Base-by-base conservation (phyloP, 2,797 vertebrate genomes). In the Alcedo quadribrachys region DNA sequence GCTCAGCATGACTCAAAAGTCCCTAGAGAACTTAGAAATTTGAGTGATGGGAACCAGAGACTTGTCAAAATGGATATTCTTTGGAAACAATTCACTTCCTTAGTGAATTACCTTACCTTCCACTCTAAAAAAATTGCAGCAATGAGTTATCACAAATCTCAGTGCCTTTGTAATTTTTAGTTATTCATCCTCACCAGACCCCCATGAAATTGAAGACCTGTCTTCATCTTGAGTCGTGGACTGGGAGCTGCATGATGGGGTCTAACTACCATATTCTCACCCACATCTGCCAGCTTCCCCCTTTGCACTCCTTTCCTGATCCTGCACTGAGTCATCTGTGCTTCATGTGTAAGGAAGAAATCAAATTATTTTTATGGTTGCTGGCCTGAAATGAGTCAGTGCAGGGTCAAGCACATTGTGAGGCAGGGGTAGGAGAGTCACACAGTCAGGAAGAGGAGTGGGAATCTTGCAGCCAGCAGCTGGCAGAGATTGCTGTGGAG, bases 301-400 rank as follows among this genome's bases (percentile, higher is more conserved):
- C 28, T 68, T 19, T 18, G 45, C 9, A 60, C 13, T 5, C 5
- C 61, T 53, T 80, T 85, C 68, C 32, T 35, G 73, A 77, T 61
- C 75, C 53, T 0, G 1, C 42, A 12, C 53, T 70, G 75, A 92
- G 17, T 60, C 70, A 80, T 62, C 70, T 70, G 55, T 45, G 28
- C 32, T 89, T 42, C 16, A 66, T 12, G 6, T 45, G 35, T 27
- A 67, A 11, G 9, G 74, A 73, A 84, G 43, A 32, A 55, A 28
- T 12, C 66, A 21, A 63, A 80, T 85, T 80, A 73, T 57, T 86
- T 90, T 76, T 63, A 27, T 70, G 25, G 48, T 45, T 76, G 14
- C 67, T 92, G 81, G 12, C 92, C 78, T 88, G 86, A 75, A 86
- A 30, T 86, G 92, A 90, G 35, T 91, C 77, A 88, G 46, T 35